These are phyloP conservation scores for Heliconius himera DNA, from an alignment of 1,140 invertebrate genomes.

Conservation along the genomic window DNA sequence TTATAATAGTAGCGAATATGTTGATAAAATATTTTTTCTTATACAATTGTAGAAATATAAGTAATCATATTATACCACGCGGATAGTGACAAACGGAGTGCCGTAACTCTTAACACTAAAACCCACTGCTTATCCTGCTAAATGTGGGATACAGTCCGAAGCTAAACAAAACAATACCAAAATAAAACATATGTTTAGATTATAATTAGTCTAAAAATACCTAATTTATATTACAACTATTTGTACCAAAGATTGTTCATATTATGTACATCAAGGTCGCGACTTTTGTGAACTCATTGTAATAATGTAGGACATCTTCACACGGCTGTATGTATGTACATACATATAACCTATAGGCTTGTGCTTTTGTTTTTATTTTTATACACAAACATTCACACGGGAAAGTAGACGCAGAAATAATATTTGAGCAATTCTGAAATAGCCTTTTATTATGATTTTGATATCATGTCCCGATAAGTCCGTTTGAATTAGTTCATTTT, in stretches of 20 bases:
- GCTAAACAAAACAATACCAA: too few relatives aligned
- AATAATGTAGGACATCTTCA: conserved; percentile 12
- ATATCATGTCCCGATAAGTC: neutral
- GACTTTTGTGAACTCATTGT: conserved; percentile 8
- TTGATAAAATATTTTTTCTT: too few relatives aligned
- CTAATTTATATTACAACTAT: neutral
- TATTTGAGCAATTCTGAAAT: conserved; percentile 1
- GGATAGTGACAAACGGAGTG: too few relatives aligned
- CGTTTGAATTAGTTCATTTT: too few relatives aligned
- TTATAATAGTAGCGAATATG: too few relatives aligned
- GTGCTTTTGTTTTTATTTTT: neutral
- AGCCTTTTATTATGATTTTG: neutral
- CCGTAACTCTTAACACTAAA: too few relatives aligned
- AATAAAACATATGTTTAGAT: too few relatives aligned
- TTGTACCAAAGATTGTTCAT: neutral
- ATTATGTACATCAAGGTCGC: neutral
- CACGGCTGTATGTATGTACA: neutral
- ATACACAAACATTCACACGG: neutral
- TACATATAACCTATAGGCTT: neutral
- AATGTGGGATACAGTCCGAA: too few relatives aligned
- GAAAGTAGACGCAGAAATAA: neutral
- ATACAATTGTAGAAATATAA: too few relatives aligned
- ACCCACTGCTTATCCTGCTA: too few relatives aligned
- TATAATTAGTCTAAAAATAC: neutral
- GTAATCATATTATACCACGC: too few relatives aligned